Percentiles rank a stretch among this genome's conserved stretches.
phyloP scores from a whole-genome alignment of 2,797 vertebrate genomes.

The Falco biarmicus region DNA sequence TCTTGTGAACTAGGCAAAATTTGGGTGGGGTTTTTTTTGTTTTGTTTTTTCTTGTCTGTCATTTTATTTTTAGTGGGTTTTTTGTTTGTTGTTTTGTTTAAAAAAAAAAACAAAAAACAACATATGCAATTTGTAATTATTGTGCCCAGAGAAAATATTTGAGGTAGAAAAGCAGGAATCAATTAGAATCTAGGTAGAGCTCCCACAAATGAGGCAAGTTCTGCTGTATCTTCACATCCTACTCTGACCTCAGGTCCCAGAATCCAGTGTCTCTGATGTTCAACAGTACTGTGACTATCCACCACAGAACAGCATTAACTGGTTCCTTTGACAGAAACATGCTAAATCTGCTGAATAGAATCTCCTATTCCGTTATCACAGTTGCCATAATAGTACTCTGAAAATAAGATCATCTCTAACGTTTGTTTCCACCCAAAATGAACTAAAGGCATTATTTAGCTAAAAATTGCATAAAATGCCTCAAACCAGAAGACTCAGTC shows the following conservation, averaged over 20 bases:
- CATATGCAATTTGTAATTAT: background rate
- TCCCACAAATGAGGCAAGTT: background rate
- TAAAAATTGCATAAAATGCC: background rate
- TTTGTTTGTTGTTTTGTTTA: background rate
- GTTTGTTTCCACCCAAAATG: background rate
- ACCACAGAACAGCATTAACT: background rate
- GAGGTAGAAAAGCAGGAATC: background rate
- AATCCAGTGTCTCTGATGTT: background rate
- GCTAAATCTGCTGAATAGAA: background rate
- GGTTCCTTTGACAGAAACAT: background rate
- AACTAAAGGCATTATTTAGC: background rate
- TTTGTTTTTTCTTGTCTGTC: background rate
- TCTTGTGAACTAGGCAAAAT: conserved; percentile 13
- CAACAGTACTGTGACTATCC: background rate
- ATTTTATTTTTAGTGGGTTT: no score
- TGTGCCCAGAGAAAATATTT: conserved; percentile 26
- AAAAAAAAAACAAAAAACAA: background rate
- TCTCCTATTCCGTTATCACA: background rate
- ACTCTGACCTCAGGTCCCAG: background rate
- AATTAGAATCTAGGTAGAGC: background rate
- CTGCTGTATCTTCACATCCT: background rate
- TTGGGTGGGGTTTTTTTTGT: background rate
- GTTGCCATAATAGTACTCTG: background rate
- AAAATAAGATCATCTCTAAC: background rate
- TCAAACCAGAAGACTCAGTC: background rate